These are phyloP conservation scores for Silvanus unidentatus DNA, from an alignment of 2,888 invertebrate genomes.

Conservation along the genomic window DNA sequence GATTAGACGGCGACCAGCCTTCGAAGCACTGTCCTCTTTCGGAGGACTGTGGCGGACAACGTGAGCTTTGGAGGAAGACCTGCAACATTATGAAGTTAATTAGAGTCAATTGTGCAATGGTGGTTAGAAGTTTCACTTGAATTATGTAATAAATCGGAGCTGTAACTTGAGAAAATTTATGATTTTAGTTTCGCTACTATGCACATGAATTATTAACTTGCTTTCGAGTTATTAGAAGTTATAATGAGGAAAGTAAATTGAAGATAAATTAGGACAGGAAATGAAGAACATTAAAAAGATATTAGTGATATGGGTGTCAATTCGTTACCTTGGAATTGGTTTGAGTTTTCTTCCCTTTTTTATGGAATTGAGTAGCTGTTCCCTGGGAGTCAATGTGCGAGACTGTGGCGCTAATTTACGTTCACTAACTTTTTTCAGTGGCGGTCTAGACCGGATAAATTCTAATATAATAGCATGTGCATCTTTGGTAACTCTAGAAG, in stretches of 20 bases:
- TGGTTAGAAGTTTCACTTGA: too few species aligned
- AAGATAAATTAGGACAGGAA: background rate
- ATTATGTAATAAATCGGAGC: too few species aligned
- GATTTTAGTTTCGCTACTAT: too few species aligned
- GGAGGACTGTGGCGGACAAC: conserved; percentile 7
- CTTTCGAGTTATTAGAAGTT: too few species aligned
- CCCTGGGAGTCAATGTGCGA: conserved; percentile 70
- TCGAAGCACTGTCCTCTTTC: conserved; percentile 19
- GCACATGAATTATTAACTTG: too few species aligned
- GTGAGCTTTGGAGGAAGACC: conserved; percentile 31
- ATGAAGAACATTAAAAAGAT: background rate
- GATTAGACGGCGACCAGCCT: conserved; percentile 62
- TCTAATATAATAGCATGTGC: conserved; percentile 93
- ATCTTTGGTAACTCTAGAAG: conserved; percentile 82
- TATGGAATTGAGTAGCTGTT: conserved; percentile 81
- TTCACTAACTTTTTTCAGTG: conserved; percentile 84
- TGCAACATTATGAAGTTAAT: conserved; percentile 38
- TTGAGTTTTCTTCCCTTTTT: conserved; percentile 67
- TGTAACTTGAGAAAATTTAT: too few species aligned
- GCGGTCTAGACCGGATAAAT: conserved; percentile 88
- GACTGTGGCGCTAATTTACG: conserved; percentile 73
- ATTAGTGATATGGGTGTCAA: conserved; percentile 1
- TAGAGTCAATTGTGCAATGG: too few species aligned
- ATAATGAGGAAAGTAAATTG: conserved; percentile 1
- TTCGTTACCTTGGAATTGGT: conserved; percentile 44